These are phyloP conservation scores for Hemibagrus guttatus DNA, from an alignment of 2,797 vertebrate species.

Conservation along the genomic window DNA sequence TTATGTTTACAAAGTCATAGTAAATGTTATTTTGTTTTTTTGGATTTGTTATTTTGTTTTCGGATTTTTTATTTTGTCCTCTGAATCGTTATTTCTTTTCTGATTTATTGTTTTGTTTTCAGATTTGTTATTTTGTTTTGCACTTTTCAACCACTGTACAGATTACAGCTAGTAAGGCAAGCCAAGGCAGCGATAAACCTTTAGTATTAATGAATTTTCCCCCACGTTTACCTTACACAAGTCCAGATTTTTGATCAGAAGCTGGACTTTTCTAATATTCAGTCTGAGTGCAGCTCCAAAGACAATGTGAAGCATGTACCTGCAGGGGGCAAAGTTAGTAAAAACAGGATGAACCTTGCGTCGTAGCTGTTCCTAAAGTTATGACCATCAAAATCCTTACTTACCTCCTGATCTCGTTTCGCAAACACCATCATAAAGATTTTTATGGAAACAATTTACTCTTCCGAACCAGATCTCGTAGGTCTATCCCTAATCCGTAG, in stretches of 20 bases:
- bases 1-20: too few species aligned
- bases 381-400: not conserved
- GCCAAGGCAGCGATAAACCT: not conserved
- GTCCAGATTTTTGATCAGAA: constrained; percentile 94
- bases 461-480: constrained; percentile 7
- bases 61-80: too few species aligned
- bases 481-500: not conserved
- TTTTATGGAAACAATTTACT: not conserved
- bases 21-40: too few species aligned
- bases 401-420: not conserved
- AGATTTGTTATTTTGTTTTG: too few species aligned
- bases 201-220: constrained; percentile 10
- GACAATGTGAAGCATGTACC: constrained; percentile 91
- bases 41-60: too few species aligned
- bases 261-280: constrained; percentile 85
- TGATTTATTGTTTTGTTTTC: too few species aligned
- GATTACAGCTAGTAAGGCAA: constrained; percentile 7
- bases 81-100: too few species aligned
- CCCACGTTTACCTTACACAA: constrained; percentile 63
- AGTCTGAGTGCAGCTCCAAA: constrained; percentile 90
- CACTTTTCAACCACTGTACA: too few species aligned
- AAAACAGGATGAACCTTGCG: constrained; percentile 47
- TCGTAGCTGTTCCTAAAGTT: not conserved
- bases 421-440: not conserved
- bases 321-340: constrained; percentile 81